Base-by-base conservation (phyloP, 2,797 vertebrate genomes). In the Uromys caudimaculatus region DNA sequence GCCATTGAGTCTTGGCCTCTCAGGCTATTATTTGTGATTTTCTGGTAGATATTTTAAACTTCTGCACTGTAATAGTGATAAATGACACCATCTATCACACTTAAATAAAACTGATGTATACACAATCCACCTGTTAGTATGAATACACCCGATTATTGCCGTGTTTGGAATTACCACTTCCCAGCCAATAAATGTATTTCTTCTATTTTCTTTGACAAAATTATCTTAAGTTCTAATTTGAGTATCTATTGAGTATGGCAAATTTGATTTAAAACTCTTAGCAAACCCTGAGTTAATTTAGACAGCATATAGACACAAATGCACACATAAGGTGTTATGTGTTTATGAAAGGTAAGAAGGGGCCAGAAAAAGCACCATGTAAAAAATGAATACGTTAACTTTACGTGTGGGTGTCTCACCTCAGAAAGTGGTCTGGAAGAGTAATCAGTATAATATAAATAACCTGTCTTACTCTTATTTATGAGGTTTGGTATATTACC, bases 391-490 rank as follows among this genome's bases (percentile, higher is more conserved):
- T 75, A 91, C 11, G 29, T 77, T 81, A 93, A 95, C 17, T 90
- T 91, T 69, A 89, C 52, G 62, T 35, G 90, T n/a, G 24, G 58
- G 29, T 47, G 58, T 82, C 69, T 94, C 81, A 41, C 84, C 62
- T 95, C 21, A 76, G 9, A 94, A 92, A 85, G 60, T 85, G 11
- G 52, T 47, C 79, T 94, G 95, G 50, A 89, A 97, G 93, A 76
- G 29, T 71, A 93, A 94, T 96, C 91, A 91, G 58, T 38, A 24
- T 21, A 91, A 89, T 95, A 75, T 62, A 92, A 90, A 76, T 69
- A 92, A 96, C 52, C 21, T 41, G 16, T 50, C 24, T 67, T 64
- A 13, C 60, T 95, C 82, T 95, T 94, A 95, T 92, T 97, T 95
- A 94, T 90, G 56, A 41, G 52, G n/a, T 23, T 96, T 93, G 77